Conservation (phyloP, 2,888 invertebrate genomes). For the Crossocerus cetratus region DNA sequence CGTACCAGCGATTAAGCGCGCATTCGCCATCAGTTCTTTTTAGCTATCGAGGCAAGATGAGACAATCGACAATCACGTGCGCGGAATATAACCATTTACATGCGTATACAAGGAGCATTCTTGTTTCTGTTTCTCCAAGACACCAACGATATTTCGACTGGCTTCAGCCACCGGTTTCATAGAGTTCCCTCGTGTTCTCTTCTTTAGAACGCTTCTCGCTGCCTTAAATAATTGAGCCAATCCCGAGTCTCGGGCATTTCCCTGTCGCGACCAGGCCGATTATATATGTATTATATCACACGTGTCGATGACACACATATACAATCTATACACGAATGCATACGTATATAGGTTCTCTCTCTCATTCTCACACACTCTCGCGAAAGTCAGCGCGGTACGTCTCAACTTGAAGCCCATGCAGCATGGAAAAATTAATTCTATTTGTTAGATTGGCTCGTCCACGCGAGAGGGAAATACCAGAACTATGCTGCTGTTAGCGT, state of each 20-base stretch:
- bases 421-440: not conserved
- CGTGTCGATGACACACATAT: conserved; percentile 23
- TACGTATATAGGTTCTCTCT: conserved; percentile 20
- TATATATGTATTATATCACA: conserved; percentile 30
- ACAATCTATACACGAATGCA: conserved; percentile 5
- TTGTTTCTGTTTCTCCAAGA: conserved; percentile 60
- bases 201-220: conserved; percentile 48
- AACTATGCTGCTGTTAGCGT: conserved; percentile 35
- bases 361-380: not conserved
- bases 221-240: conserved; percentile 71
- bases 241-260: conserved; percentile 61
- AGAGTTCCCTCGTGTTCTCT: conserved; percentile 35
- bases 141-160: conserved; percentile 62
- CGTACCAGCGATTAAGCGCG: conserved; percentile 56
- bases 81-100: conserved; percentile 52
- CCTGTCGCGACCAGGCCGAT: conserved; percentile 44
- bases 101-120: conserved; percentile 53
- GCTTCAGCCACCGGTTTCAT: conserved; percentile 64
- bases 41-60: conserved; percentile 73
- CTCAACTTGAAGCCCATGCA: not conserved
- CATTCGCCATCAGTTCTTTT: conserved; percentile 63
- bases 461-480: conserved; percentile 50
- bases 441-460: conserved; percentile 13
- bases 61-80: conserved; percentile 60
- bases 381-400: conserved; percentile 1